Percentiles rank a stretch among this genome's conserved stretches.
phyloP scores from a whole-genome alignment of 2,113 vertebrate species.

The Anas platyrhynchos region DNA sequence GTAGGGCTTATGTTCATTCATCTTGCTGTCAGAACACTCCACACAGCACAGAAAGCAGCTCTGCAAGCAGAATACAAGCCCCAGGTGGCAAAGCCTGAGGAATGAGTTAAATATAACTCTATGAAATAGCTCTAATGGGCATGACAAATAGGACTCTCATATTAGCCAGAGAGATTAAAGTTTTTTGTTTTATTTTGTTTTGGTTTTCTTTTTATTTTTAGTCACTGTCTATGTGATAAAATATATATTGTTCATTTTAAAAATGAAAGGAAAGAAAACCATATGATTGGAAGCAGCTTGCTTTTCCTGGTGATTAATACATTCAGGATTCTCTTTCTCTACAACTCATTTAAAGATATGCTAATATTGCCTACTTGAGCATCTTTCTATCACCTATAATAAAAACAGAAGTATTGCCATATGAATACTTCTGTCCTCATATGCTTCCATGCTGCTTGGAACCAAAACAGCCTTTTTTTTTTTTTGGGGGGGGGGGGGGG shows the following conservation, averaged over 20 bases:
- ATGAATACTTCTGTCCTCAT: background rate
- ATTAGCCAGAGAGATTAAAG: background rate
- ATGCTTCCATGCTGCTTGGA: background rate
- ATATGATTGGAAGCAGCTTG: background rate
- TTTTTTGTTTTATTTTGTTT: background rate
- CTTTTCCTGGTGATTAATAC: background rate
- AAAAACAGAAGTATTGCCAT: background rate
- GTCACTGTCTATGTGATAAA: background rate
- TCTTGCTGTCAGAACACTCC: constrained; percentile 44
- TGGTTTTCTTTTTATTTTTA: background rate
- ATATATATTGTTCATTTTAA: background rate
- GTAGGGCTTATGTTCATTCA: background rate
- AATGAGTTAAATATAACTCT: constrained; percentile 31
- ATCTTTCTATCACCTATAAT: background rate
- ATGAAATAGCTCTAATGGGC: background rate
- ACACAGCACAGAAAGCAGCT: background rate
- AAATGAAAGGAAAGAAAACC: background rate
- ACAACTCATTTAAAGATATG: background rate
- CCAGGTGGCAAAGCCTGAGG: background rate
- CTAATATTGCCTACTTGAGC: background rate
- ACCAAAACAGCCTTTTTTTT: background rate
- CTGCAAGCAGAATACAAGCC: constrained; percentile 15
- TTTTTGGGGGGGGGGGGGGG: no score
- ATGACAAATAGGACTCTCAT: background rate
- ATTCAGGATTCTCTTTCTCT: background rate